Percentiles rank a stretch among this genome's conserved stretches.
Conservation (phyloP, 2,888 invertebrate species). For the Drosophila mimica region DNA sequence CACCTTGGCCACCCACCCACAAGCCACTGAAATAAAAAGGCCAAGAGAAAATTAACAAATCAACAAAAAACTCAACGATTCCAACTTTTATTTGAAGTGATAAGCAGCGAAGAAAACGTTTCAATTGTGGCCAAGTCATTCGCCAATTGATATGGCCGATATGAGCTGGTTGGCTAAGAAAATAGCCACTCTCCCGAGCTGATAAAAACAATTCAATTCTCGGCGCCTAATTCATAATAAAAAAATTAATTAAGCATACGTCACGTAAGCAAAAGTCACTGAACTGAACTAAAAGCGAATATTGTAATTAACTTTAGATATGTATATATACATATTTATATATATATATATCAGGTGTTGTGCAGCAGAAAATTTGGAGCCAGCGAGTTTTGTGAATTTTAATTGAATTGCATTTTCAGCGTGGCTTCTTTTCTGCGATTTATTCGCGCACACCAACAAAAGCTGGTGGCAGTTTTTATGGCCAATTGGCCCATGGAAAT, state of each 20-base stretch:
- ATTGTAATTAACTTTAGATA: slow-evolving; percentile 16
- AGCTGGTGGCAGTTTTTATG: slow-evolving; percentile 41
- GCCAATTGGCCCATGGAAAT: slow-evolving; percentile 13
- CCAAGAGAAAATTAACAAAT: slow-evolving; percentile 57
- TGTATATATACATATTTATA: slow-evolving; percentile 19
- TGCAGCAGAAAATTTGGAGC: not conserved
- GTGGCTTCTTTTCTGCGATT: slow-evolving; percentile 18
- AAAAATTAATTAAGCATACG: slow-evolving; percentile 49
- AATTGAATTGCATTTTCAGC: slow-evolving; percentile 52
- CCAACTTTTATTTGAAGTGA: slow-evolving; percentile 2
- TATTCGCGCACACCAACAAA: slow-evolving; percentile 23
- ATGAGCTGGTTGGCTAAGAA: slow-evolving; percentile 1
- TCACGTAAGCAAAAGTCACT: slow-evolving; percentile 52
- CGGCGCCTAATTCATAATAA: slow-evolving; percentile 3
- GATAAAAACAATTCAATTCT: slow-evolving; percentile 30
- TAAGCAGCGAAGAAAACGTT: slow-evolving; percentile 26
- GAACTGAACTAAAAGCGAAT: slow-evolving; percentile 39
- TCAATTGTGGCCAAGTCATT: slow-evolving; percentile 51
- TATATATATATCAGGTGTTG: slow-evolving; percentile 10
- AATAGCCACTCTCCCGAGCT: slow-evolving; percentile 22
- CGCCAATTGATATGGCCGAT: slow-evolving; percentile 29
- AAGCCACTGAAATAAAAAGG: slow-evolving; percentile 15
- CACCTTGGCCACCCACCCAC: slow-evolving; percentile 64
- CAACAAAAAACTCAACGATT: slow-evolving; percentile 23
- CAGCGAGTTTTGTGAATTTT: slow-evolving; percentile 12